These are phyloP conservation scores for Dendrolimus kikuchii DNA, from an alignment of 1,140 invertebrate species.

Conservation along the genomic window DNA sequence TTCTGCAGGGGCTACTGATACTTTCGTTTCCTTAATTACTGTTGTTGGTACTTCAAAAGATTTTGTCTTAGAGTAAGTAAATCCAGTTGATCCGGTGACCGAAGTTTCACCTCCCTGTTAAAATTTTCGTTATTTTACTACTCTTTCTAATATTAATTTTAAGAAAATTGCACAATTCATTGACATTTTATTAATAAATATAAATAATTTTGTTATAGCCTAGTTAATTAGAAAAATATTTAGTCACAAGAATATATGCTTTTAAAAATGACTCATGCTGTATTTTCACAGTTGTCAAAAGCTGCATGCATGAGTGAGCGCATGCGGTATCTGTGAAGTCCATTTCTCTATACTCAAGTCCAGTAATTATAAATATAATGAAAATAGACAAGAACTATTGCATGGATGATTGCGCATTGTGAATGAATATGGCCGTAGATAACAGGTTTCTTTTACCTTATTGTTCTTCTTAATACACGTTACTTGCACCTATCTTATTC, in stretches of 20 bases:
- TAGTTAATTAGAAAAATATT: too few relatives aligned
- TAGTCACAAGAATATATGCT: too few relatives aligned
- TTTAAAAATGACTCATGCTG: too few relatives aligned
- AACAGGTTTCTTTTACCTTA: conserved; percentile 14
- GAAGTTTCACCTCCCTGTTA: conserved; percentile 43
- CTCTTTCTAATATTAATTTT: neutral
- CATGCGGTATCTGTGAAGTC: neutral
- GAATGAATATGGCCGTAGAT: conserved; percentile 13
- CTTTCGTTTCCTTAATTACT: conserved; percentile 24
- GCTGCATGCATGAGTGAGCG: conserved; percentile 10
- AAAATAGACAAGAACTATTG: too few relatives aligned
- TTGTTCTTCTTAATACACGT: conserved; percentile 8
- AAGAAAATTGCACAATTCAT: neutral
- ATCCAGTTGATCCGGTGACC: conserved; percentile 30
- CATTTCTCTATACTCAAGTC: too few relatives aligned
- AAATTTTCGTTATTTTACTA: neutral
- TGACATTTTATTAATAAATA: neutral
- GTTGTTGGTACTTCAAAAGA: conserved; percentile 16
- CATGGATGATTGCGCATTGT: conserved; percentile 4
- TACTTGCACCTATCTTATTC: conserved; percentile 4
- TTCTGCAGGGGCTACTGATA: conserved; percentile 22
- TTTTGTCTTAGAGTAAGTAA: conserved; percentile 29
- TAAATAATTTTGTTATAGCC: neutral
- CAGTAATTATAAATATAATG: too few relatives aligned
- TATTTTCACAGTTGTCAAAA: neutral